These are phyloP conservation scores for Centrocercus urophasianus DNA, from an alignment of 2,113 vertebrate species.

Conservation along the genomic window DNA sequence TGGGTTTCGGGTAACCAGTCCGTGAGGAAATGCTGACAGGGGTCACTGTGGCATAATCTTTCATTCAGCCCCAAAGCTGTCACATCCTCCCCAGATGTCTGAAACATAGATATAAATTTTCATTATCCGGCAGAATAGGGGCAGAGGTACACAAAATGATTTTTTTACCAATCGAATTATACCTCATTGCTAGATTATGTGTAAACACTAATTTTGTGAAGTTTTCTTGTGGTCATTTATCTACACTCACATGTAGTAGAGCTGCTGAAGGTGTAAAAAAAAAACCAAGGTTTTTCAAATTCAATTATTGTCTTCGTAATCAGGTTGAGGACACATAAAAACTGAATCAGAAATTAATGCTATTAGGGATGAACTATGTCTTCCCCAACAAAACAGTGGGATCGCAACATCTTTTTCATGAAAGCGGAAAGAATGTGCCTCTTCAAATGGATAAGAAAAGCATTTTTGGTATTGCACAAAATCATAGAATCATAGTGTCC, in stretches of 20 bases:
- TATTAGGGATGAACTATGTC: constrained; percentile 74
- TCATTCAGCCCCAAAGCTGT: constrained; percentile 91
- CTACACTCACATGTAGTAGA: constrained; percentile 76
- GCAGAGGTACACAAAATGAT: constrained; percentile 89
- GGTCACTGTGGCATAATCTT: constrained; percentile 90
- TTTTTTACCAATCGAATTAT: constrained; percentile 91
- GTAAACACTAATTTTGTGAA: constrained; percentile 89
- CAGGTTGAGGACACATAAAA: constrained; percentile 76
- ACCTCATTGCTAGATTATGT: constrained; percentile 85
- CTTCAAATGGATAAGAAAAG: constrained; percentile 4
- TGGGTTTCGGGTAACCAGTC: constrained; percentile 88
- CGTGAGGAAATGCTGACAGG: constrained; percentile 87
- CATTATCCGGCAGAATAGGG: constrained; percentile 87
- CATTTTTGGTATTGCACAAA: neutral
- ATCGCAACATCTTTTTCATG: constrained; percentile 48
- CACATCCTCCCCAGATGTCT: constrained; percentile 88
- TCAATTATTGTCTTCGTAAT: constrained; percentile 83
- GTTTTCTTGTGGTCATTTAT: constrained; percentile 88
- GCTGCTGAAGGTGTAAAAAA: constrained; percentile 70
- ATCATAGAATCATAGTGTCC: neutral
- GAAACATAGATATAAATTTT: constrained; percentile 89
- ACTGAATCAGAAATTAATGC: constrained; percentile 79
- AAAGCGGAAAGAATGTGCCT: constrained; percentile 64
- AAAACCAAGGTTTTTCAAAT: constrained; percentile 73
- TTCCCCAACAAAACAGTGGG: constrained; percentile 62